Percentiles rank a stretch among this genome's conserved stretches.
These are phyloP conservation scores for Andrena hattorfiana DNA, from an alignment of 2,888 invertebrate species.

Conservation along the genomic window DNA sequence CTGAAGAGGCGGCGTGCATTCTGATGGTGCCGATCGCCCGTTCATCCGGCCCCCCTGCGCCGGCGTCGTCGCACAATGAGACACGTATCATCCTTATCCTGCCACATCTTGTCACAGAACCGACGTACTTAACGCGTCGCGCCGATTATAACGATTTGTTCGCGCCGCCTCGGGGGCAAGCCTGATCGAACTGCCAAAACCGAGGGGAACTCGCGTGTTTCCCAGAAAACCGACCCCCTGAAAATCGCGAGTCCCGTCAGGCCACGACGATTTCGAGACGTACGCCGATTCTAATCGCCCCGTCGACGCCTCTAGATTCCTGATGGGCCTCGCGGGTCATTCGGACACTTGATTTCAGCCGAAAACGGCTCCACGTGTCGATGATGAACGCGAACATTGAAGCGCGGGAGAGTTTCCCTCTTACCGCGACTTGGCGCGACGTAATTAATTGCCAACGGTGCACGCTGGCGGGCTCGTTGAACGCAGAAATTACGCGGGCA, in stretches of 20 bases:
- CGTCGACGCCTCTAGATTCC: neutral
- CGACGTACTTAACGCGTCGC: conserved; percentile 73
- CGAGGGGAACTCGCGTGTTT: neutral
- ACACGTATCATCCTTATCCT: conserved; percentile 82
- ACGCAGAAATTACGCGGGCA: conserved; percentile 38
- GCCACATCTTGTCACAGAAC: conserved; percentile 86
- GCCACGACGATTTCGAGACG: conserved; percentile 31
- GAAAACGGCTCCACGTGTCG: neutral
- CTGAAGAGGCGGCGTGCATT: conserved; percentile 71
- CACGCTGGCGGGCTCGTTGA: conserved; percentile 33
- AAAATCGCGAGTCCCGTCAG: conserved; percentile 43
- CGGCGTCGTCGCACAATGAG: conserved; percentile 75
- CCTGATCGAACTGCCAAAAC: conserved; percentile 64
- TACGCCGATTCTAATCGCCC: conserved; percentile 27
- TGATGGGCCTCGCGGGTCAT: neutral
- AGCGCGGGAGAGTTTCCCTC: neutral
- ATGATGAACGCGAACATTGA: neutral
- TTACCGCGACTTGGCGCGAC: neutral
- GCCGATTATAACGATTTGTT: conserved; percentile 79
- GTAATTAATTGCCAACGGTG: conserved; percentile 42
- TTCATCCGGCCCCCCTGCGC: conserved; percentile 44
- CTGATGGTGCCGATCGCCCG: conserved; percentile 68
- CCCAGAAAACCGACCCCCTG: conserved; percentile 31
- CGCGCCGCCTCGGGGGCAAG: conserved; percentile 64
- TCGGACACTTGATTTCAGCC: neutral